Evolutionary conservation across 2,113 vertebrate species (phyloP).

Genomic region (Actinemys pallida): DNA sequence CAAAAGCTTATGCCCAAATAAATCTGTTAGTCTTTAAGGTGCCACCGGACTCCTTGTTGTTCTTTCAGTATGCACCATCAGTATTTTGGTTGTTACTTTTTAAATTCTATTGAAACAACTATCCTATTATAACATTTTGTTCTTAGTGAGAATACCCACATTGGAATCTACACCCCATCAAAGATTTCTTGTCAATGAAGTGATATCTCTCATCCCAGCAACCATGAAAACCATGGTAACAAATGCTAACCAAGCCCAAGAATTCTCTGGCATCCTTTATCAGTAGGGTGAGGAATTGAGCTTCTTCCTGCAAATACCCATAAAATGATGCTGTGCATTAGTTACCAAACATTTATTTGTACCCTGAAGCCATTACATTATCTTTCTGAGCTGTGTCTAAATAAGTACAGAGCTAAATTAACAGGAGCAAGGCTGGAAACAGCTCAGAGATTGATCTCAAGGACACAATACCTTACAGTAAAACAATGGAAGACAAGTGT

Average conservation of each 20-base stretch:
- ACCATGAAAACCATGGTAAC: background rate
- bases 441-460: constrained; percentile 14
- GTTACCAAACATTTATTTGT: constrained; percentile 19
- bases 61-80: background rate
- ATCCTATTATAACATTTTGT: constrained; percentile 19
- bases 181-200: background rate
- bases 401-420: constrained; percentile 22
- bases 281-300: background rate
- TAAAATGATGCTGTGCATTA: background rate
- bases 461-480: constrained; percentile 10
- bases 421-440: background rate
- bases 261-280: background rate
- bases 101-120: background rate
- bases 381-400: constrained; percentile 28
- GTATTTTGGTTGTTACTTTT: background rate
- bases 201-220: background rate
- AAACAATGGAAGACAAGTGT: background rate
- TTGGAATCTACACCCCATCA: constrained; percentile 1
- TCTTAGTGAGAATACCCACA: background rate
- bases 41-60: too few relatives aligned
- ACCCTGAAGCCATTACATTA: constrained; percentile 15
- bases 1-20: too few relatives aligned
- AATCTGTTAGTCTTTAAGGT: too few relatives aligned
- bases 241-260: background rate
- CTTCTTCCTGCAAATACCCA: constrained; percentile 26